phyloP scores from a whole-genome alignment of 2,888 invertebrate species.

The Linnaemya tessellans region DNA sequence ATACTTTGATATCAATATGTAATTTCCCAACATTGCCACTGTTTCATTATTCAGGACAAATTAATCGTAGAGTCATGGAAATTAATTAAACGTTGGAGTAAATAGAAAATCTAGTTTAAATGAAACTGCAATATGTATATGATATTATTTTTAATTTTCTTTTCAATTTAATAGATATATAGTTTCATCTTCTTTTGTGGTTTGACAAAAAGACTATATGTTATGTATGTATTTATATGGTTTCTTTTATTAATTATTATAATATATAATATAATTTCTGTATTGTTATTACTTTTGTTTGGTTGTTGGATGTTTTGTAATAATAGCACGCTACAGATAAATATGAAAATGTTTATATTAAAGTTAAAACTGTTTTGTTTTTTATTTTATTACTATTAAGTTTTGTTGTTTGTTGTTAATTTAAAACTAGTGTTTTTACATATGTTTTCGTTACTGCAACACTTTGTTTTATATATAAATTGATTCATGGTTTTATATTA shows the following conservation, averaged over 20 bases:
- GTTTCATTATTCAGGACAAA: background rate
- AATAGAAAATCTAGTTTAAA: conserved; percentile 9
- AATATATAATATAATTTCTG: conserved; percentile 60
- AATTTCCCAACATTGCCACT: background rate
- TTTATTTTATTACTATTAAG: conserved; percentile 38
- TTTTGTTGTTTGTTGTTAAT: conserved; percentile 33
- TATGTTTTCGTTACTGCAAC: conserved; percentile 41
- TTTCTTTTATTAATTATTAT: conserved; percentile 47
- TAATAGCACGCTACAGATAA: conserved; percentile 70
- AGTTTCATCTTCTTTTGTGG: conserved; percentile 25
- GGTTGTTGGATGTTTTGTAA: conserved; percentile 18
- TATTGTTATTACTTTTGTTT: conserved; percentile 49
- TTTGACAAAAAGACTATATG: conserved; percentile 58
- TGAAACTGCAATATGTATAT: conserved; percentile 5
- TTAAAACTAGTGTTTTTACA: conserved; percentile 58
- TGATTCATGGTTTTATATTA: conserved; percentile 5
- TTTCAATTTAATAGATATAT: conserved; percentile 55
- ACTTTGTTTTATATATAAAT: conserved; percentile 36
- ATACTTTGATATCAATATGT: background rate
- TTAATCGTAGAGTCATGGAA: background rate
- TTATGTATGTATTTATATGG: background rate
- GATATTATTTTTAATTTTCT: background rate
- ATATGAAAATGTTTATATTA: conserved; percentile 63
- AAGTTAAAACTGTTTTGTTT: conserved; percentile 58
- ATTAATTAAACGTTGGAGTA: background rate